phyloP scores from a whole-genome alignment of 2,888 invertebrate species.

The Hirtodrosophila histrioides region DNA sequence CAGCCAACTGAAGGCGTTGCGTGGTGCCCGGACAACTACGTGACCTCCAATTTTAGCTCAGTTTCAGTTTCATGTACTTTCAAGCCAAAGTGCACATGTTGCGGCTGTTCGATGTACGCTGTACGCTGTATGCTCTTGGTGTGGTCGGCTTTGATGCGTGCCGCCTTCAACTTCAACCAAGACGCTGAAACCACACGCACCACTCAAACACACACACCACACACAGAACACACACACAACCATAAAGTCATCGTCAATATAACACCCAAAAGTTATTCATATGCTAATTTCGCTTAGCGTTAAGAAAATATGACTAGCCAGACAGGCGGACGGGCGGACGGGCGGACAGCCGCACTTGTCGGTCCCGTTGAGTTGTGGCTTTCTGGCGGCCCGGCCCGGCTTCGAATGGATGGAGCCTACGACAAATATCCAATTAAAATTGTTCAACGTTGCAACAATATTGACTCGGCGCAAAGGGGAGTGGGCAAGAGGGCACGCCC shows the following conservation, averaged over 20 bases:
- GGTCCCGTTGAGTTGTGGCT: slow-evolving; percentile 42
- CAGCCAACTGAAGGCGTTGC: slow-evolving; percentile 65
- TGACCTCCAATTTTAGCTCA: slow-evolving; percentile 75
- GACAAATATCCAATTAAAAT: slow-evolving; percentile 75
- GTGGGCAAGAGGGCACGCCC: slow-evolving; percentile 4
- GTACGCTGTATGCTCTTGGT: slow-evolving; percentile 32
- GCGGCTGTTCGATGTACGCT: slow-evolving; percentile 23
- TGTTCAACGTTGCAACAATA: slow-evolving; percentile 64
- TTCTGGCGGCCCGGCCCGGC: slow-evolving; percentile 19
- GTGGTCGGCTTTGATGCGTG: slow-evolving; percentile 73
- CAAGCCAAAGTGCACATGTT: slow-evolving; percentile 65
- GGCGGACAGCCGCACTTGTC: slow-evolving; percentile 49
- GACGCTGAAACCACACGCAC: slow-evolving; percentile 59
- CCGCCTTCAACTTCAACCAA: slow-evolving; percentile 44
- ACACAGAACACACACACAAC: slow-evolving; percentile 22
- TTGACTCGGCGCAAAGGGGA: slow-evolving; percentile 18
- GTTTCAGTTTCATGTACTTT: slow-evolving; percentile 63
- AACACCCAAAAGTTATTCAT: slow-evolving; percentile 66
- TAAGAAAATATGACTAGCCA: slow-evolving; percentile 56
- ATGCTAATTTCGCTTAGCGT: slow-evolving; percentile 70
- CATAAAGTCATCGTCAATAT: slow-evolving; percentile 20
- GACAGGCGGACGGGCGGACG: not conserved
- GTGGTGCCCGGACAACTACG: slow-evolving; percentile 65
- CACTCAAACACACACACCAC: slow-evolving; percentile 26
- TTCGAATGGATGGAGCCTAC: slow-evolving; percentile 26